These are phyloP conservation scores for Heliconius sara DNA, from an alignment of 2,888 invertebrate genomes.

Conservation along the genomic window DNA sequence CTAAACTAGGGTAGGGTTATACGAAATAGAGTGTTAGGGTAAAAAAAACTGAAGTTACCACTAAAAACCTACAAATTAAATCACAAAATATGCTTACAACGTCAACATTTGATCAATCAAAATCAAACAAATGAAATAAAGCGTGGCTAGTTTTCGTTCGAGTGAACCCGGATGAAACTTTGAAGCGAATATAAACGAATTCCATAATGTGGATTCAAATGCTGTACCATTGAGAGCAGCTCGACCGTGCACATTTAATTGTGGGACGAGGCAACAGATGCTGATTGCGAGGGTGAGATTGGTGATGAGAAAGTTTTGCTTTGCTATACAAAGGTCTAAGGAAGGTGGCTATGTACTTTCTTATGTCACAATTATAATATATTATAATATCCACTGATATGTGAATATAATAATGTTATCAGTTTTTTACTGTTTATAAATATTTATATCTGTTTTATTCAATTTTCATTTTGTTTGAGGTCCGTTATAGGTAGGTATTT, in stretches of 20 bases:
- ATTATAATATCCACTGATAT: too few species aligned
- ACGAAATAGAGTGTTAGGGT: too few species aligned
- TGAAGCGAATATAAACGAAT: slow-evolving; percentile 61
- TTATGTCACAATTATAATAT: too few species aligned
- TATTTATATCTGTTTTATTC: too few species aligned
- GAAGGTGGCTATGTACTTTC: too few species aligned
- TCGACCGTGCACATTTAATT: slow-evolving; percentile 80
- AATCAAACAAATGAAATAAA: slow-evolving; percentile 40
- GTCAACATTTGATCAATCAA: slow-evolving; percentile 37
- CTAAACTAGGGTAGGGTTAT: too few species aligned
- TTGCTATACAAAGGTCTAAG: slow-evolving; percentile 1
- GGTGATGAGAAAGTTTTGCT: slow-evolving; percentile 46
- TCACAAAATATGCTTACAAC: not conserved
- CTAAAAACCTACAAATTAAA: not conserved
- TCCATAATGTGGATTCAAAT: slow-evolving; percentile 50
- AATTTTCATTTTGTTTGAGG: too few species aligned
- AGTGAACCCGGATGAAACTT: slow-evolving; percentile 63
- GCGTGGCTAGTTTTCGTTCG: slow-evolving; percentile 57
- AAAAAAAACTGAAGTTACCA: not conserved
- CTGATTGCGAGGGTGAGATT: slow-evolving; percentile 49
- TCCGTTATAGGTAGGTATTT: too few species aligned
- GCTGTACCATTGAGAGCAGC: slow-evolving; percentile 66
- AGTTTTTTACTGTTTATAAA: too few species aligned
- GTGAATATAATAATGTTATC: too few species aligned
- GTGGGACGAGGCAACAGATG: slow-evolving; percentile 60